These are phyloP conservation scores for Drosophila meridionalis DNA, from an alignment of 2,888 invertebrate species.

Conservation along the genomic window DNA sequence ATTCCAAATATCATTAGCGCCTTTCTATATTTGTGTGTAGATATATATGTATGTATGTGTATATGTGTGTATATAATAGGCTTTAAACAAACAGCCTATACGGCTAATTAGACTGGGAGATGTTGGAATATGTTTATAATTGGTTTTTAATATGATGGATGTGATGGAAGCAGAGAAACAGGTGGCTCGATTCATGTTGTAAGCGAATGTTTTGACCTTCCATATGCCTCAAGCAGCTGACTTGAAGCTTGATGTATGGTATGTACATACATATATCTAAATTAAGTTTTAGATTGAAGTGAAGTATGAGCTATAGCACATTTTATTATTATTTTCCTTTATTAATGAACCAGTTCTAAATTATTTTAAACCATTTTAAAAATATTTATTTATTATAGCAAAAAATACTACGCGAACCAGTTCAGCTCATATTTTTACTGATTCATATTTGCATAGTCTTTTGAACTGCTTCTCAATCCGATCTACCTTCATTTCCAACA, in stretches of 20 bases:
- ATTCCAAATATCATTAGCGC: constrained; percentile 41
- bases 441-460: background rate
- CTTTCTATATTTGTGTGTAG: background rate
- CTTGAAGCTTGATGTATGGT: background rate
- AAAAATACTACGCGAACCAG: background rate
- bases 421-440: background rate
- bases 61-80: constrained; percentile 1
- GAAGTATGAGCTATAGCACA: too few relatives aligned
- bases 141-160: constrained; percentile 3
- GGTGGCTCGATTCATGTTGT: background rate
- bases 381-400: too few relatives aligned
- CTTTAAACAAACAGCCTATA: constrained; percentile 27
- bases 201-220: background rate
- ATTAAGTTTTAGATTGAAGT: background rate
- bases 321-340: background rate
- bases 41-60: background rate
- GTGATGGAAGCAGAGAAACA: background rate
- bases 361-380: too few relatives aligned
- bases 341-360: background rate
- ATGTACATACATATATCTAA: background rate
- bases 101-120: constrained; percentile 1
- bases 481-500: background rate
- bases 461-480: background rate
- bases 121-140: constrained; percentile 1
- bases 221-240: background rate